These are phyloP conservation scores for Malacosoma neustria DNA, from an alignment of 2,888 invertebrate species.

Conservation along the genomic window DNA sequence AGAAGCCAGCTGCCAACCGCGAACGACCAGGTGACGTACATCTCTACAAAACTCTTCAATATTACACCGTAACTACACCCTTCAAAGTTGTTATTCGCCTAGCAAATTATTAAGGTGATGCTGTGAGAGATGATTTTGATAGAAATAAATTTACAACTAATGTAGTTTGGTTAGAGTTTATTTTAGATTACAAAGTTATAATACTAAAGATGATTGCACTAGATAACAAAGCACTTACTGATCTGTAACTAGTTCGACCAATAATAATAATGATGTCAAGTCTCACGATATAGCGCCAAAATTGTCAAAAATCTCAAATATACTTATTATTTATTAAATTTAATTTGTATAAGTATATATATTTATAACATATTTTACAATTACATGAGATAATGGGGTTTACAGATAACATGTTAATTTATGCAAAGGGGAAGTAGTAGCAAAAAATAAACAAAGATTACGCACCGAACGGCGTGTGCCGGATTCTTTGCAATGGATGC, in stretches of 20 bases:
- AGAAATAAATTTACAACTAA: constrained; percentile 36
- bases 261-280: constrained; percentile 36
- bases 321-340: too few relatives aligned
- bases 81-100: constrained; percentile 12
- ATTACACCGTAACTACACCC: constrained; percentile 15
- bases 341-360: too few relatives aligned
- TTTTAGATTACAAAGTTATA: constrained; percentile 20
- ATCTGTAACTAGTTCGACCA: constrained; percentile 61
- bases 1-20: constrained; percentile 52
- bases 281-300: constrained; percentile 15
- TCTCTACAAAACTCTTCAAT: constrained; percentile 14
- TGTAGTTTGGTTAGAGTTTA: constrained; percentile 22
- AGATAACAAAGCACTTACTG: constrained; percentile 61
- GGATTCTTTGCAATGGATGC: constrained; percentile 34
- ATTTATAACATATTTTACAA: not conserved
- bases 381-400: constrained; percentile 19
- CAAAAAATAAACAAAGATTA: constrained; percentile 67
- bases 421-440: constrained; percentile 70
- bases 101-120: constrained; percentile 13
- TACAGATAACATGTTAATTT: constrained; percentile 59
- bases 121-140: constrained; percentile 24
- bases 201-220: constrained; percentile 40
- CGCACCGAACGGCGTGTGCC: constrained; percentile 57
- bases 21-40: constrained; percentile 53
- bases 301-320: constrained; percentile 2